Percentiles rank a stretch among this genome's conserved stretches.
These are phyloP conservation scores for Acomys russatus DNA, from an alignment of 2,797 vertebrate species.

Conservation along the genomic window DNA sequence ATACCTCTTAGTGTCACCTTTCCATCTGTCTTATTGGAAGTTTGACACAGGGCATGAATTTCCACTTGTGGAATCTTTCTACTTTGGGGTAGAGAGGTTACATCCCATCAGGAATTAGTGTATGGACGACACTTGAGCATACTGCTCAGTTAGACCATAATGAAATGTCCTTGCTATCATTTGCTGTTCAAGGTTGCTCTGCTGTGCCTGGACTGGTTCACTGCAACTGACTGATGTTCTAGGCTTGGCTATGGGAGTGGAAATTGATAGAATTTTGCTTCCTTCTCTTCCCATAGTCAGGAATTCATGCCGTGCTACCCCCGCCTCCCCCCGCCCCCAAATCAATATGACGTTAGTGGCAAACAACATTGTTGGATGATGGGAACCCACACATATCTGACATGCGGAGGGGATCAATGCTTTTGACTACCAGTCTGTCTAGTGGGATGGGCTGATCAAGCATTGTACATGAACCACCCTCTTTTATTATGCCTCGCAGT, in stretches of 20 bases:
- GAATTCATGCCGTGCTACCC: neutral
- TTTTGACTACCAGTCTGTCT: conserved; percentile 93
- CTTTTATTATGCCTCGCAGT: conserved; percentile 93
- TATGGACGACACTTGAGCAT: neutral
- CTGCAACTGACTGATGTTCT: neutral
- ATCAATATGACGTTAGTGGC: neutral
- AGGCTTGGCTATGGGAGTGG: neutral
- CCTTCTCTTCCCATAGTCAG: neutral
- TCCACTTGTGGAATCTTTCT: neutral
- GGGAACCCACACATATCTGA: conserved; percentile 89
- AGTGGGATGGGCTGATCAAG: conserved; percentile 95
- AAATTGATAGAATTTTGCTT: neutral
- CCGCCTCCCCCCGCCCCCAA: too few relatives aligned
- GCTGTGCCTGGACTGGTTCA: too few relatives aligned
- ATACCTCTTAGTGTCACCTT: neutral
- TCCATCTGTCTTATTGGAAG: neutral
- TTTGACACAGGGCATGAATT: neutral
- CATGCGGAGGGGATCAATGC: conserved; percentile 92
- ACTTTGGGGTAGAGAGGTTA: neutral
- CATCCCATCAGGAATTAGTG: neutral
- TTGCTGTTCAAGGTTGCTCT: neutral
- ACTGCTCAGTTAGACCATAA: neutral
- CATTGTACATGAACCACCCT: conserved; percentile 93
- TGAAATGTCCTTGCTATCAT: neutral
- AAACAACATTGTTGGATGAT: neutral